phyloP scores from a whole-genome alignment of 2,888 invertebrate species.

The Volucella bombylans region DNA sequence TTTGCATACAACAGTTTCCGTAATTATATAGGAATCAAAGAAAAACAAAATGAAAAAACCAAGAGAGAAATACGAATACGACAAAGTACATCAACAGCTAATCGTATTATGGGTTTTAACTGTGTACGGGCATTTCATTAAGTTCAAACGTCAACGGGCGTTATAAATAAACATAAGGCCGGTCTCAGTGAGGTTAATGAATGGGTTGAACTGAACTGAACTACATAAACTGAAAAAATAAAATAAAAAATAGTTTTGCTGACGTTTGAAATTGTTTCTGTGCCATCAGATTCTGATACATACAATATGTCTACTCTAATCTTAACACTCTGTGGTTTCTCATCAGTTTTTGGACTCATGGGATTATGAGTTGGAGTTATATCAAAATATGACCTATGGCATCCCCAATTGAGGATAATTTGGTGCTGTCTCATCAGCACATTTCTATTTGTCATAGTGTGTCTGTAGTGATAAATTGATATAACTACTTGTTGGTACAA shows the following conservation, averaged over 20 bases:
- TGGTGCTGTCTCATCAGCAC: neutral
- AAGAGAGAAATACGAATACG: neutral
- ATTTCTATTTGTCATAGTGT: neutral
- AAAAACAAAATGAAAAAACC: neutral
- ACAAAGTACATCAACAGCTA: neutral
- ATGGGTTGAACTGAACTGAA: constrained; percentile 18
- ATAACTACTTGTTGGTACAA: neutral
- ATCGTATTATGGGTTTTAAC: constrained; percentile 29
- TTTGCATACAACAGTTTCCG: constrained; percentile 14
- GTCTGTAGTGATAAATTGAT: neutral
- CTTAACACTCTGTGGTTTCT: neutral
- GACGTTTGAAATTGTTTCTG: neutral
- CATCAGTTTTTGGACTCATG: neutral
- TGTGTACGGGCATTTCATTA: constrained; percentile 2
- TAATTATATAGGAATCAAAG: constrained; percentile 20
- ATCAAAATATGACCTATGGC: neutral
- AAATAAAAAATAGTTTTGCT: constrained; percentile 2
- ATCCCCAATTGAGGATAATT: constrained; percentile 2
- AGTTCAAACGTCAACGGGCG: constrained; percentile 48
- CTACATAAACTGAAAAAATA: neutral
- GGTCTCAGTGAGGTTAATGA: neutral
- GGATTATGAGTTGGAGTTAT: constrained; percentile 1
- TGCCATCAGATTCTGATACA: no score
- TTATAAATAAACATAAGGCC: constrained; percentile 29
- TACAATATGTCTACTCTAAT: no score